A percentile compares a stretch with the other conserved stretches of the same genome.
Conservation (phyloP, 2,113 vertebrate genomes). For the Sporophila hypoxantha region DNA sequence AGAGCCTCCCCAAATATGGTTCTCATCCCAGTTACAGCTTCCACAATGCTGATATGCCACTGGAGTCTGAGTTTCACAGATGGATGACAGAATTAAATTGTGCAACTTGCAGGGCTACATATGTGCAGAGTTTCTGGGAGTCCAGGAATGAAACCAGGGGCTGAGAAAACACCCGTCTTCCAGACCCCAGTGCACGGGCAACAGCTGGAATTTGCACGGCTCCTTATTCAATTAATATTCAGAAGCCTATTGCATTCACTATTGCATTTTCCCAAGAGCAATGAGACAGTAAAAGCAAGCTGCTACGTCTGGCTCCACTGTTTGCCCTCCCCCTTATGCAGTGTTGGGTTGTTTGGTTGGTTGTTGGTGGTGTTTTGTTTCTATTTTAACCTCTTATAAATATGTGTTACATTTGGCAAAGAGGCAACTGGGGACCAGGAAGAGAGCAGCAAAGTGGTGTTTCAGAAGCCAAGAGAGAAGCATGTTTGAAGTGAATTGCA, state of each 20-base stretch:
- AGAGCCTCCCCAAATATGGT: background rate
- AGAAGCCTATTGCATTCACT: conserved; percentile 17
- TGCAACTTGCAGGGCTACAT: background rate
- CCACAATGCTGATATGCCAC: background rate
- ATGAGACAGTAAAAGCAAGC: conserved; percentile 22
- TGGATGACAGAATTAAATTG: conserved; percentile 1
- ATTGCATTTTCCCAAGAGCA: conserved; percentile 21
- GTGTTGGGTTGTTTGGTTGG: background rate
- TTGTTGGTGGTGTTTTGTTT: background rate
- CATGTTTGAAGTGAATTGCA: background rate
- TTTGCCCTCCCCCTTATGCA: background rate
- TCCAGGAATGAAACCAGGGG: background rate
- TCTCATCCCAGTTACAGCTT: background rate
- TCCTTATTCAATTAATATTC: conserved; percentile 54
- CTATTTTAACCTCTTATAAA: conserved; percentile 8
- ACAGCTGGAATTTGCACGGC: conserved; percentile 42
- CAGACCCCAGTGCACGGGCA: background rate
- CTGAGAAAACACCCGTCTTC: conserved; percentile 1
- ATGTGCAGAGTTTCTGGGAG: conserved; percentile 10
- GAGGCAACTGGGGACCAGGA: background rate
- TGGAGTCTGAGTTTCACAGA: background rate
- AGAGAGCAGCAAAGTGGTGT: background rate
- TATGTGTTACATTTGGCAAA: conserved; percentile 31
- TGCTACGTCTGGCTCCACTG: background rate
- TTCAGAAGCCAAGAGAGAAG: background rate